Conservation (phyloP, 2,888 invertebrate genomes). For the Chalcosyrphus nemorum region DNA sequence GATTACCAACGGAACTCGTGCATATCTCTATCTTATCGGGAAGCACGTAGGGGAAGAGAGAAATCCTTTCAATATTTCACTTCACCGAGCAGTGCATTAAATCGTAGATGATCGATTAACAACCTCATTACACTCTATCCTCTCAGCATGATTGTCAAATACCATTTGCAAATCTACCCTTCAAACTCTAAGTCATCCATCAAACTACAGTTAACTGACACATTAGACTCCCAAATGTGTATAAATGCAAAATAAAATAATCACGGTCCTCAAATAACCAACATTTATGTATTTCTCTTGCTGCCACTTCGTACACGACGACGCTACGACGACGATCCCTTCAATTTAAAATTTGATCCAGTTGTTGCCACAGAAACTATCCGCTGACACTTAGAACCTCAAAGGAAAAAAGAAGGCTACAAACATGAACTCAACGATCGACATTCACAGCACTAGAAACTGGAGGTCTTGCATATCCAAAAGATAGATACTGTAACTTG, state of each 20-base stretch:
- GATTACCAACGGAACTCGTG: too few relatives aligned
- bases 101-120: too few relatives aligned
- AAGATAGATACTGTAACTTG: constrained; percentile 19
- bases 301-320: neutral
- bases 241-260: constrained; percentile 28
- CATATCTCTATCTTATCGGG: too few relatives aligned
- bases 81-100: too few relatives aligned
- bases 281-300: neutral
- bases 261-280: constrained; percentile 34
- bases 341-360: constrained; percentile 63
- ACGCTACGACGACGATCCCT: constrained; percentile 42
- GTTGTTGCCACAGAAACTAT: constrained; percentile 46
- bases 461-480: constrained; percentile 36
- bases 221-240: constrained; percentile 40
- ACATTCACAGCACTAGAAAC: constrained; percentile 21
- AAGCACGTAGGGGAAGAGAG: too few relatives aligned
- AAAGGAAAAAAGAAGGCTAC: constrained; percentile 19
- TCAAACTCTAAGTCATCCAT: constrained; percentile 1
- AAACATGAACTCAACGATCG: constrained; percentile 19
- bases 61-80: too few relatives aligned
- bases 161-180: neutral
- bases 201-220: constrained; percentile 37
- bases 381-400: constrained; percentile 66
- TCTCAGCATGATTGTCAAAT: neutral
- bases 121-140: neutral